A percentile compares a stretch with the other conserved stretches of the same genome.
Conservation (phyloP, 2,888 invertebrate genomes). For the Abscondita cerata region DNA sequence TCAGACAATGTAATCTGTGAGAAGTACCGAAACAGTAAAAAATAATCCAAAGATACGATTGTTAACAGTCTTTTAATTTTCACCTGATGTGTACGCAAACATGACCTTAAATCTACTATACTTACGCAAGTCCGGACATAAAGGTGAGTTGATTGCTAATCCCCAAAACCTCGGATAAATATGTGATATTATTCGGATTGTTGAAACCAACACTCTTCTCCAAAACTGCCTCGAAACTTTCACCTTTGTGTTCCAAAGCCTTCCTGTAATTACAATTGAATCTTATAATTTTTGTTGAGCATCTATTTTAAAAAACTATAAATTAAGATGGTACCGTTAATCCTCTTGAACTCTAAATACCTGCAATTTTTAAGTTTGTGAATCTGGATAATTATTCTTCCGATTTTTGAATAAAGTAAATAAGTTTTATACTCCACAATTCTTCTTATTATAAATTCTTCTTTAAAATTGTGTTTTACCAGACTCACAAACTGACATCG, state of each 20-base stretch:
- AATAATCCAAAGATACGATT: no score
- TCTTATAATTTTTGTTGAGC: not conserved
- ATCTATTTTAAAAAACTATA: not conserved
- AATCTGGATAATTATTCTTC: slow-evolving; percentile 33
- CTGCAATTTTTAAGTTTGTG: slow-evolving; percentile 37
- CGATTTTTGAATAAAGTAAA: not conserved
- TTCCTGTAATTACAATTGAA: slow-evolving; percentile 66
- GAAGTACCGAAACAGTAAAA: no score
- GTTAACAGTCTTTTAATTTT: no score
- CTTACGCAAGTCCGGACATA: slow-evolving; percentile 74
- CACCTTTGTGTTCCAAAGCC: slow-evolving; percentile 80
- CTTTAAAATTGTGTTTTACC: slow-evolving; percentile 20
- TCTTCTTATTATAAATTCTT: not conserved
- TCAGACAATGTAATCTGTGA: no score
- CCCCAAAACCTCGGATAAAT: slow-evolving; percentile 78
- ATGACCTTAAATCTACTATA: no score
- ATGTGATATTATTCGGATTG: slow-evolving; percentile 88
- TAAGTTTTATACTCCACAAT: not conserved
- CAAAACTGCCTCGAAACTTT: slow-evolving; percentile 81
- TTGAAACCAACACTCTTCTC: slow-evolving; percentile 85
- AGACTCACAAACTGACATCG: slow-evolving; percentile 40
- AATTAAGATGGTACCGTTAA: slow-evolving; percentile 11
- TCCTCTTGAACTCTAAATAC: slow-evolving; percentile 22
- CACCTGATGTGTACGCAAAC: no score
- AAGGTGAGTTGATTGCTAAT: slow-evolving; percentile 75